Evolutionary conservation across 1,140 invertebrate species (phyloP).

Genomic region (Penaeus indicus): DNA sequence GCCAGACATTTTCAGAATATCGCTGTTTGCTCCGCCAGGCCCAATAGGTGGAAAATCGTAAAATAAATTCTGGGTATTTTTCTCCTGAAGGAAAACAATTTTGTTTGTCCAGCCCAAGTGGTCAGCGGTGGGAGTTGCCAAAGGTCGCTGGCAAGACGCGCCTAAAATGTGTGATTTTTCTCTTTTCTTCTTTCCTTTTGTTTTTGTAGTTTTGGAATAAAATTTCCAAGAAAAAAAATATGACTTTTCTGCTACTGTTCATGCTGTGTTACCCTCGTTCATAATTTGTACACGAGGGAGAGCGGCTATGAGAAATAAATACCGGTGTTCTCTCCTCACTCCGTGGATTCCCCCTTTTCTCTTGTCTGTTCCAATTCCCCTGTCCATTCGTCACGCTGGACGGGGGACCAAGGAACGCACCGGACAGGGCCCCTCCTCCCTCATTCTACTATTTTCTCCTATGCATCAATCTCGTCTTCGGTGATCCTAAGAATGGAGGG

Average conservation of each 20-base stretch:
- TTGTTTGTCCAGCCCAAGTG: slow-evolving; percentile 64
- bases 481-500: no score
- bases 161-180: background rate
- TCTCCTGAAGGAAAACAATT: slow-evolving; percentile 64
- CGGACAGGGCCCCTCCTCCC: slow-evolving; percentile 29
- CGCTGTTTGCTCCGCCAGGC: slow-evolving; percentile 56
- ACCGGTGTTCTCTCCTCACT: slow-evolving; percentile 28
- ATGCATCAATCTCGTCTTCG: slow-evolving; percentile 40
- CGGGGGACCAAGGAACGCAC: slow-evolving; percentile 45
- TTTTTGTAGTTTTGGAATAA: background rate
- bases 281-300: background rate
- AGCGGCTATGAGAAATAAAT: slow-evolving; percentile 47
- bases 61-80: slow-evolving; percentile 64
- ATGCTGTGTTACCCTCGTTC: background rate
- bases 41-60: slow-evolving; percentile 64
- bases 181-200: background rate
- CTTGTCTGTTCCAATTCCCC: slow-evolving; percentile 62
- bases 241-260: slow-evolving; percentile 13
- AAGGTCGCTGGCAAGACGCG: slow-evolving; percentile 44
- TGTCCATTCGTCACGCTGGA: slow-evolving; percentile 57
- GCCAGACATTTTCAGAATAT: slow-evolving; percentile 60
- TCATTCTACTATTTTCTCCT: slow-evolving; percentile 33
- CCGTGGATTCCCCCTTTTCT: slow-evolving; percentile 42
- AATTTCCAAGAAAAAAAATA: no score
- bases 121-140: slow-evolving; percentile 54